Percentiles rank a stretch among this genome's conserved stretches.
These are phyloP conservation scores for Brachyptera putata DNA, from an alignment of 2,888 invertebrate species.

Conservation along the genomic window DNA sequence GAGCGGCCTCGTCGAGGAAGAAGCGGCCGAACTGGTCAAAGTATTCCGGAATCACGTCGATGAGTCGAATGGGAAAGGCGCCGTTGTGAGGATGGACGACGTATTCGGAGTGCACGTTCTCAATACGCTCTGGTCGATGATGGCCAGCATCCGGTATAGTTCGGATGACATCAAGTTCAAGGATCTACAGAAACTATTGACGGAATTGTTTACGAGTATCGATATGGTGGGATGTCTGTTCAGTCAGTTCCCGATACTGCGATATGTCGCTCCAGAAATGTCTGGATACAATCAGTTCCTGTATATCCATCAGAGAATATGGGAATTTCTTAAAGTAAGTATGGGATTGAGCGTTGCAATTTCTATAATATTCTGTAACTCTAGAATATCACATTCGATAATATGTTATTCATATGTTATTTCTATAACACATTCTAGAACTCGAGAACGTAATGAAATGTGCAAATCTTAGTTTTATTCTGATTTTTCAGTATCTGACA, in stretches of 20 bases:
- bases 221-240: slow-evolving; percentile 80
- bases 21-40: slow-evolving; percentile 61
- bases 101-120: slow-evolving; percentile 65
- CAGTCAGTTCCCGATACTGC: slow-evolving; percentile 71
- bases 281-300: slow-evolving; percentile 75
- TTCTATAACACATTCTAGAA: too few species aligned
- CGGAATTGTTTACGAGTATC: slow-evolving; percentile 65
- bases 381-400: too few species aligned
- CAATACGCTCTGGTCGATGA: slow-evolving; percentile 79
- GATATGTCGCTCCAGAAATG: slow-evolving; percentile 63
- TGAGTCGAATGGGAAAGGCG: slow-evolving; percentile 39
- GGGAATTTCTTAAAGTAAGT: slow-evolving; percentile 60
- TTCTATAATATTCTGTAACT: too few species aligned
- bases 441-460: too few species aligned
- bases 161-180: slow-evolving; percentile 65
- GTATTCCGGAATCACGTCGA: slow-evolving; percentile 47
- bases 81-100: slow-evolving; percentile 63
- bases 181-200: slow-evolving; percentile 62
- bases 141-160: slow-evolving; percentile 68
- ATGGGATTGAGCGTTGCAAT: too few species aligned
- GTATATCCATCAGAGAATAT: slow-evolving; percentile 64
- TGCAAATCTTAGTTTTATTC: too few species aligned
- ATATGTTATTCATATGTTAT: too few species aligned
- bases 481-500: too few species aligned
- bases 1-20: slow-evolving; percentile 65